phyloP scores from a whole-genome alignment of 2,888 invertebrate genomes.

The Tyria jacobaeae region DNA sequence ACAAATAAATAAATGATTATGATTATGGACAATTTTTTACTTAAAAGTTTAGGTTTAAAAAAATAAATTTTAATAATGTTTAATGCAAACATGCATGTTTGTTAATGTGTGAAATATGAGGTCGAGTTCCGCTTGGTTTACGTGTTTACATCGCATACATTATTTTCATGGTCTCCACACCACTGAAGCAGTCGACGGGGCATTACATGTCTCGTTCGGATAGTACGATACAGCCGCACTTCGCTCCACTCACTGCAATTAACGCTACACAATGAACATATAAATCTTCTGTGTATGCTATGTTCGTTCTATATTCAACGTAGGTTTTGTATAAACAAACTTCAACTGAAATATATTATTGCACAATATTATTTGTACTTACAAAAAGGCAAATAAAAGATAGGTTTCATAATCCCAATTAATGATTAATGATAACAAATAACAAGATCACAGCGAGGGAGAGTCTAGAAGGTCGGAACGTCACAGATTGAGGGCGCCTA shows the following conservation, averaged over 20 bases:
- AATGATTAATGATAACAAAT: constrained; percentile 69
- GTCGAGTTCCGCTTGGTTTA: constrained; percentile 45
- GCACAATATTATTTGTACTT: constrained; percentile 47
- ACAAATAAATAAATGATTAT: too few relatives aligned
- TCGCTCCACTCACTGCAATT: constrained; percentile 82
- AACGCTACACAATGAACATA: constrained; percentile 83
- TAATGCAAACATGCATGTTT: constrained; percentile 52
- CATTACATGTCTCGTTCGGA: constrained; percentile 76
- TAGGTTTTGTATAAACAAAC: constrained; percentile 59
- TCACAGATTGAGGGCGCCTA: constrained; percentile 66
- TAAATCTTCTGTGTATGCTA: constrained; percentile 81
- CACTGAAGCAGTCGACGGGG: constrained; percentile 55
- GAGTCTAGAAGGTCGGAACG: constrained; percentile 59
- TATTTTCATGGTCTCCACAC: constrained; percentile 61
- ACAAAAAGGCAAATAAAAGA: constrained; percentile 4
- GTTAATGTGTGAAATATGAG: constrained; percentile 54
- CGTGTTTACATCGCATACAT: constrained; percentile 59
- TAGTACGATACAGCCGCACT: constrained; percentile 78
- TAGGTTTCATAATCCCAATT: constrained; percentile 60
- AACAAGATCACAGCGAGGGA: constrained; percentile 62
- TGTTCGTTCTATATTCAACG: constrained; percentile 70
- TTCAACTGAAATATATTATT: constrained; percentile 45
- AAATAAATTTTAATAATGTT: constrained; percentile 54
- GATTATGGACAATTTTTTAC: constrained; percentile 56
- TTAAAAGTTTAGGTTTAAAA: constrained; percentile 49